phyloP scores from a whole-genome alignment of 2,797 vertebrate species.

The Pangasius larnaudii region DNA sequence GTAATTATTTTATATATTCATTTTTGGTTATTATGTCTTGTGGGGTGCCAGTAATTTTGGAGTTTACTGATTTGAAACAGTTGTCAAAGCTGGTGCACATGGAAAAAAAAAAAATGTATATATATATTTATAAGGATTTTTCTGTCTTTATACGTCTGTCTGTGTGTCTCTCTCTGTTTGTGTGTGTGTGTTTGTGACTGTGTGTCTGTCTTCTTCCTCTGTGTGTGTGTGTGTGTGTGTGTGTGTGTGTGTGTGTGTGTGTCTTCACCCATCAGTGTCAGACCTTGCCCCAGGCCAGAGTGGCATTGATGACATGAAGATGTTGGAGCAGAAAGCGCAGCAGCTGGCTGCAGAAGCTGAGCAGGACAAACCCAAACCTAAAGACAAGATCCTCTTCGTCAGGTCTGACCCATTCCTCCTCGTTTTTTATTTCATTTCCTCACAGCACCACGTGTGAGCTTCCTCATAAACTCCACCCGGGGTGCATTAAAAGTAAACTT shows the following conservation, averaged over 20 bases:
- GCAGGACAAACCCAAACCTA: conserved; percentile 84
- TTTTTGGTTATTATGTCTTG: neutral
- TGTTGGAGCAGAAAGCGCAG: conserved; percentile 90
- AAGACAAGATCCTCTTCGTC: conserved; percentile 93
- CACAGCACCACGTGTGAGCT: neutral
- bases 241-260: neutral
- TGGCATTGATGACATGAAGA: conserved; percentile 90
- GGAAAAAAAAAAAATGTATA: neutral
- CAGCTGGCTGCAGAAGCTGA: conserved; percentile 87
- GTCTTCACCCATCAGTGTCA: conserved; percentile 75
- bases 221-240: neutral
- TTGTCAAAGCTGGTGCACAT: neutral
- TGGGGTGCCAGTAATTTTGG: neutral
- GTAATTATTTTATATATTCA: neutral
- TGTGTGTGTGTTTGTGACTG: neutral
- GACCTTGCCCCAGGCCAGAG: conserved; percentile 89
- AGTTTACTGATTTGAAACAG: neutral
- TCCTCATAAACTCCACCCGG: neutral
- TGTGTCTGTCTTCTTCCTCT: neutral
- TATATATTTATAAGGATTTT: neutral
- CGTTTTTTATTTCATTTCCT: neutral
- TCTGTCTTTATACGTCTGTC: neutral
- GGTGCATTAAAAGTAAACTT: neutral
- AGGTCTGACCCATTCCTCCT: conserved; percentile 73
- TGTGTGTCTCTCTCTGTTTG: neutral